A percentile compares a stretch with the other conserved stretches of the same genome.
Conservation (phyloP, 2,888 invertebrate genomes). For the Sepioteuthis lessoniana region DNA sequence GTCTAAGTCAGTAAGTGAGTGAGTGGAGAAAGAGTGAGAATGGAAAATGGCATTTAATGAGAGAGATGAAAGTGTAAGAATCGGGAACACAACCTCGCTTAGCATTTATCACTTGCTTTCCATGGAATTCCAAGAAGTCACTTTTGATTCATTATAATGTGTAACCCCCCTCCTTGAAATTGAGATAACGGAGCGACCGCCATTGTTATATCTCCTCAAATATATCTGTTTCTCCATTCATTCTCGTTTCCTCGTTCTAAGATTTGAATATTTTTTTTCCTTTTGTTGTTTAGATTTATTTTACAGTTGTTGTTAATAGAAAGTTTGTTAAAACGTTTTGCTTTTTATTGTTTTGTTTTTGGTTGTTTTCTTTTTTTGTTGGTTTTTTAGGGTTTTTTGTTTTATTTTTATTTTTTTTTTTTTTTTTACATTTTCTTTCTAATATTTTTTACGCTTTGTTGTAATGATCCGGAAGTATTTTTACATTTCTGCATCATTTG, state of each 20-base stretch:
- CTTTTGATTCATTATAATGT: slow-evolving; percentile 9
- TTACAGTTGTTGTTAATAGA: neutral
- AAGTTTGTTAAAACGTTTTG: too few relatives aligned
- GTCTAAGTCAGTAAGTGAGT: neutral
- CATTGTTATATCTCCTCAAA: neutral
- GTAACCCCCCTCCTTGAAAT: neutral
- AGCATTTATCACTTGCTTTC: slow-evolving; percentile 6
- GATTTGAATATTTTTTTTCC: neutral
- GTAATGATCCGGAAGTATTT: too few relatives aligned
- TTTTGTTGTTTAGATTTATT: neutral
- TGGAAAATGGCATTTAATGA: neutral
- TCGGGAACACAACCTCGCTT: neutral
- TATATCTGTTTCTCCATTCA: neutral
- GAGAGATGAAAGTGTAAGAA: neutral
- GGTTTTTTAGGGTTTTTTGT: too few relatives aligned
- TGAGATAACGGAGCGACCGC: neutral
- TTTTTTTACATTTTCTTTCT: too few relatives aligned
- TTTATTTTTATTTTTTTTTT: too few relatives aligned
- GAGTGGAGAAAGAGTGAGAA: neutral
- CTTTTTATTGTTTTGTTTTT: too few relatives aligned
- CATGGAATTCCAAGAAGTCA: neutral
- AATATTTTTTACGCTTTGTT: too few relatives aligned
- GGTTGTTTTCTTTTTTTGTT: too few relatives aligned
- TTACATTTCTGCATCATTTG: too few relatives aligned
- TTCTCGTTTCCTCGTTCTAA: neutral